Base-by-base conservation (phyloP, 2,797 vertebrate species). In the Odontamblyopus lacepedii region DNA sequence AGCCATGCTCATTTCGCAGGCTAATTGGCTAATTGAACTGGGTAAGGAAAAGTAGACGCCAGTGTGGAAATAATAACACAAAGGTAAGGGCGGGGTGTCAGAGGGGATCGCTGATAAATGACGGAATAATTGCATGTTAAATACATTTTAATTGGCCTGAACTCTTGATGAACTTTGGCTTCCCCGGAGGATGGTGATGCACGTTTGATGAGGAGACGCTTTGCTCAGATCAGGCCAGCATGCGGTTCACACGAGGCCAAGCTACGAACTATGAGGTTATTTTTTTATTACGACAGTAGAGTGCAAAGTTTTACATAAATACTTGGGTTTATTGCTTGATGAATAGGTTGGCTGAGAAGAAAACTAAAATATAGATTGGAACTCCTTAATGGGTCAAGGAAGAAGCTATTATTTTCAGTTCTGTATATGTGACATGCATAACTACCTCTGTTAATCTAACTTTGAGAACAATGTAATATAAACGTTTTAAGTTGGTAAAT, bases 1-100 rank as follows among this genome's bases (percentile, higher is more conserved):
- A 77, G 78, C 77, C 78, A 71, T 19, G 76, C 83, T 87, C 75
- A 75, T 83, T 87, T 82, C 82, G 73, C 70, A 55, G 67, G 62
- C 67, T 85, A 55, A 83, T 89, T 87, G 82, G 75, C 83, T 82
- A 87, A 88, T 87, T 88, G 77, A 84, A 79, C 85, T 84, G 55
- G 5, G 76, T 77, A 38, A 75, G 78, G 51, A 70, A 73, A 88
- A 85, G 80, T 80, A 75, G 70, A 71, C 16, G 19, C 67, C 63
- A 72, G 77, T 30, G 57, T 44, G 71, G 80, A 71, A 76, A 70
- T 57, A 74, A 75, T 63, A 63, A 69, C 26, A 64, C 19, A 35
- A 57, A 78, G 76, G 75, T 53, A 57, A 53, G 53, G 63, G 23
- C 55, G 13, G 26, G 51, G 72, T 6, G 2, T 72, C 63, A 60